Percentiles rank a stretch among this genome's conserved stretches.
Conservation (phyloP, 2,113 vertebrate genomes). For the Cheirogaleus medius region DNA sequence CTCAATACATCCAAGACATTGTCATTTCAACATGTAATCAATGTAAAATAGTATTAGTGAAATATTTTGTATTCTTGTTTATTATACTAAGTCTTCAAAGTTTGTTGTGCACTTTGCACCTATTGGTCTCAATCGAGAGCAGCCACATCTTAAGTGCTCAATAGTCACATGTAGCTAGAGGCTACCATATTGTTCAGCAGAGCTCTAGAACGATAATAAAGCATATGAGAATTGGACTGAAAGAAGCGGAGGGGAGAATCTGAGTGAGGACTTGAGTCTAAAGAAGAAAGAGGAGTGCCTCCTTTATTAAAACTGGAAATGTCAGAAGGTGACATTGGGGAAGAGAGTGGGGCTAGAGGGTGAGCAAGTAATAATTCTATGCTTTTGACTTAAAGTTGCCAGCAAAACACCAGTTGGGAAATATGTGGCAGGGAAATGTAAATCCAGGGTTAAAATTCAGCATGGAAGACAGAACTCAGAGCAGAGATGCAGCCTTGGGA, state of each 20-base stretch:
- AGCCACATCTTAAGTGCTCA: neutral
- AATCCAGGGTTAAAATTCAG: neutral
- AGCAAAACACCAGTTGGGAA: neutral
- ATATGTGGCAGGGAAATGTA: neutral
- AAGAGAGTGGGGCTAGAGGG: neutral
- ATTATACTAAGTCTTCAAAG: neutral
- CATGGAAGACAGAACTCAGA: neutral
- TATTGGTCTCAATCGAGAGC: neutral
- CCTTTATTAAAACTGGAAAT: neutral
- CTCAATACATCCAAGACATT: neutral
- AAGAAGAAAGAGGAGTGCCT: neutral
- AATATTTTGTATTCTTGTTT: neutral
- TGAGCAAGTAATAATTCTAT: neutral
- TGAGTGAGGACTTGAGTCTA: neutral
- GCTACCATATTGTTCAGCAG: neutral
- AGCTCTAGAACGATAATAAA: neutral
- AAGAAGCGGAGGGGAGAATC: neutral
- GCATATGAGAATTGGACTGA: neutral
- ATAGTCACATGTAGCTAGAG: neutral
- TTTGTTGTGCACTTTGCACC: neutral
- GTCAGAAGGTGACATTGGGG: neutral
- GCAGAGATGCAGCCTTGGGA: neutral
- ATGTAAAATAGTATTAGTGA: neutral
- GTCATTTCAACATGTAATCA: neutral
- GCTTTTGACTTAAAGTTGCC: neutral